phyloP scores from a whole-genome alignment of 1,140 invertebrate genomes.

The Calosoma granatense region DNA sequence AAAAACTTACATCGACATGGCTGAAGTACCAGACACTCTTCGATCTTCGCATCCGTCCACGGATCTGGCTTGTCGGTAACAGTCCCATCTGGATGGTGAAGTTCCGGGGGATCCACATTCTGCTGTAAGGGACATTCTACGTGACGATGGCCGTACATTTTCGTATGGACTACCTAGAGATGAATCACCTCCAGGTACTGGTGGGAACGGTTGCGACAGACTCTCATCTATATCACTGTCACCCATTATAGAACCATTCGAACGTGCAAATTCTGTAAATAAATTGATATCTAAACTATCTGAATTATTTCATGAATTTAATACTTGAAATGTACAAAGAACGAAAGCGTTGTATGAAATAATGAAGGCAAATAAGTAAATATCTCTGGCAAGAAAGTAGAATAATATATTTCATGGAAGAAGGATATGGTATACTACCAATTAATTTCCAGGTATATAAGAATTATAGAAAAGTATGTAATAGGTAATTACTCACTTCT shows the following conservation, averaged over 20 bases:
- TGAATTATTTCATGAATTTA: not conserved
- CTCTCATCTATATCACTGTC: conserved; percentile 43
- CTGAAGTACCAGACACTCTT: conserved; percentile 45
- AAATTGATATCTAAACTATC: not conserved
- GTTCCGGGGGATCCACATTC: conserved; percentile 38
- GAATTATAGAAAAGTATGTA: too few species aligned
- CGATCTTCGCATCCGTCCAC: conserved; percentile 38
- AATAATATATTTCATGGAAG: not conserved
- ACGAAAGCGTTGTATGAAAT: too few species aligned
- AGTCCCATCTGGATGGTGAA: conserved; percentile 49
- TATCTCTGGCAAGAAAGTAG: not conserved
- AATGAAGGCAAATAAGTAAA: not conserved
- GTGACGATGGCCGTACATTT: conserved; percentile 40
- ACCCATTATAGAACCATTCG: conserved; percentile 20
- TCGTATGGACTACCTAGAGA: conserved; percentile 53
- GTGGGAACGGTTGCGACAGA: conserved; percentile 46
- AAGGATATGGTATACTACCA: too few species aligned
- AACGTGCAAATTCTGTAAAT: not conserved
- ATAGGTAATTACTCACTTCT: conserved; percentile 62
- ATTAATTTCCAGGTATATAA: too few species aligned
- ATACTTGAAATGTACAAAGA: too few species aligned
- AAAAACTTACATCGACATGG: conserved; percentile 46
- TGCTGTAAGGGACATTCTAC: conserved; percentile 23
- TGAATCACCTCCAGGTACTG: conserved; percentile 42
- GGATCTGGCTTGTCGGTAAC: conserved; percentile 42